phyloP scores from a whole-genome alignment of 2,113 vertebrate species.

The Shinisaurus crocodilurus region DNA sequence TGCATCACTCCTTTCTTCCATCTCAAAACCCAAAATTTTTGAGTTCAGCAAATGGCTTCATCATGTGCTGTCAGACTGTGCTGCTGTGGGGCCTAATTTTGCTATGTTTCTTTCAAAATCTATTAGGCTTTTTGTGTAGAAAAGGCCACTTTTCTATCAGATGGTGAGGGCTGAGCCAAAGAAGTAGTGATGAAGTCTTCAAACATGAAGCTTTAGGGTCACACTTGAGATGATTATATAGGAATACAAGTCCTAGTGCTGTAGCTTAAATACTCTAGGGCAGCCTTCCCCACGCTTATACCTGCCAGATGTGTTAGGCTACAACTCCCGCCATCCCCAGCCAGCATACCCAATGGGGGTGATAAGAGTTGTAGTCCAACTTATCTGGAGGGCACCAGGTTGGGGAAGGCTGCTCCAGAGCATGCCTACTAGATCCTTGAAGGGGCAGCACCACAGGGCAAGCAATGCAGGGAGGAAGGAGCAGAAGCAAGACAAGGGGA shows the following conservation, averaged over 20 bases:
- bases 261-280: not conserved
- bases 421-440: not conserved
- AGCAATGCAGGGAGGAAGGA: not conserved
- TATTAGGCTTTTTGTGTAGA: not conserved
- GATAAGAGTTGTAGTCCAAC: no score
- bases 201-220: not conserved
- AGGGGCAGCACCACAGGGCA: not conserved
- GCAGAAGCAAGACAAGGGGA: not conserved
- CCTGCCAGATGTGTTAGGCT: no score
- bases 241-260: not conserved
- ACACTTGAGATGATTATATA: not conserved
- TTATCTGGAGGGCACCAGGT: no score
- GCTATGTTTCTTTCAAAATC: not conserved
- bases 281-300: no score
- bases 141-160: fast-evolving
- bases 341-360: no score
- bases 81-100: no score
- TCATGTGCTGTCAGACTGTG: not conserved
- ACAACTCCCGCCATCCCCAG: no score
- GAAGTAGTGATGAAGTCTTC: not conserved
- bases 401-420: not conserved
- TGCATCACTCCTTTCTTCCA: not conserved
- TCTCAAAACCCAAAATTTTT: not conserved
- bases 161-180: not conserved
- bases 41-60: no score